Evolutionary conservation across 2,888 invertebrate species (phyloP).

Genomic region (Hirtodrosophila cameraria): DNA sequence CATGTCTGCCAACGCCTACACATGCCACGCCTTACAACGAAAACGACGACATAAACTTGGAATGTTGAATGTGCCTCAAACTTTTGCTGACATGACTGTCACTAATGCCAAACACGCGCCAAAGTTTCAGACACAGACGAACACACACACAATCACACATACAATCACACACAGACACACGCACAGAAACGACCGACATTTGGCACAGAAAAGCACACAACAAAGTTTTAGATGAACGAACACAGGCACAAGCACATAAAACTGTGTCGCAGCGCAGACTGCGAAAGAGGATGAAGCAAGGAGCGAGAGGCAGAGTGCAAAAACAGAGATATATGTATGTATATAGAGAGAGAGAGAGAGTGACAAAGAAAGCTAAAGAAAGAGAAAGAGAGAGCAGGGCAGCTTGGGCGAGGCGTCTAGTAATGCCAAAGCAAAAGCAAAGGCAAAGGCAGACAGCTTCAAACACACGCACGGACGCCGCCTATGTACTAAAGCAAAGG

Average conservation of each 20-base stretch:
- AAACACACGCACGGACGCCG: conserved; percentile 49
- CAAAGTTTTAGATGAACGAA: conserved; percentile 55
- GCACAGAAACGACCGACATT: conserved; percentile 55
- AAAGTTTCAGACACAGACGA: conserved; percentile 73
- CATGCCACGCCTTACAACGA: conserved; percentile 35
- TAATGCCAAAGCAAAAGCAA: conserved; percentile 20
- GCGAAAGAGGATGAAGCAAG: conserved; percentile 15
- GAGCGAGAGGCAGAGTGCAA: conserved; percentile 6
- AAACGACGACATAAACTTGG: conserved; percentile 72
- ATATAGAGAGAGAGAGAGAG: conserved; percentile 1
- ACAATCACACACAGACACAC: conserved; percentile 4
- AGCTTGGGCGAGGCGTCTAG: conserved; percentile 68
- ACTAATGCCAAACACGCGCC: conserved; percentile 81
- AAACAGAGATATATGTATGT: background rate
- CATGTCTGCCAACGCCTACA: conserved; percentile 63
- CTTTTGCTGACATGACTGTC: conserved; percentile 80
- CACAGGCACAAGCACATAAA: conserved; percentile 50
- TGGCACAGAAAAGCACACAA: conserved; percentile 66
- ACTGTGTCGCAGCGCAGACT: conserved; percentile 71
- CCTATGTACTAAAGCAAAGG: conserved; percentile 37
- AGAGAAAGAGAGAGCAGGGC: conserved; percentile 18
- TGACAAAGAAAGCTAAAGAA: no score
- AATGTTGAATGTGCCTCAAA: conserved; percentile 78
- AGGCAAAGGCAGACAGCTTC: conserved; percentile 64
- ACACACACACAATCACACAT: conserved; percentile 26